Evolutionary conservation across 2,113 vertebrate genomes (phyloP), one percentile per base, ranked within the genome.

Genomic region (Lynx canadensis): DNA sequence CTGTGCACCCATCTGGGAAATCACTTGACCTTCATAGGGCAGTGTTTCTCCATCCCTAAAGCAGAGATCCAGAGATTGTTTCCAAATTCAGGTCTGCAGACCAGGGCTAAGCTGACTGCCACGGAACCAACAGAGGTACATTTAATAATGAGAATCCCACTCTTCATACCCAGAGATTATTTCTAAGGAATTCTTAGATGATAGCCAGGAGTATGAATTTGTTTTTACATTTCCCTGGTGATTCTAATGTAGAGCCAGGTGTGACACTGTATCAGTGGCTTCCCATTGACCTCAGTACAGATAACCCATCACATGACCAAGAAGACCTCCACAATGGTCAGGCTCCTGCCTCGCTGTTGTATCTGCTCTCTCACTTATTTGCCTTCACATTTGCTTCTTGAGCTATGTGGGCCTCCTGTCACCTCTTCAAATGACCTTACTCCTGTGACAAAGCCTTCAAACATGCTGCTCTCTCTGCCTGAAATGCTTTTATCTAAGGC

Each of bases 241-340:
- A 69, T 76, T 69, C 69, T 45, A 63, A 48, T 13, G 33, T 29
- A 52, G 1, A 55, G 3, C 25, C 15, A 50, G 25, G 31, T 38
- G 33, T 25, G 50, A 74, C 11, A 29, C 4, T 3, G 7, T 29
- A 0, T 63, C 2, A 18, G n/a, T 57, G 7, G 19, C 13, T 63
- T 73, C 41, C 36, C 65, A 7, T 55, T 16, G 38, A 31, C 21
- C 12, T 79, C 9, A 8, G 63, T 8, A 21, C 12, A 57, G 4
- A 76, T 0, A 41, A 19, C 31, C 33, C 38, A 29, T 68, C 25
- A 5, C 2, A 4, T 15, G 5, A 57, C 31, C 71, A 45, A 0
- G 1, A 29, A 57, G 33, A 48, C 25, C n/a, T 15, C 4, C 15
- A 1, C 14, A 41, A 8, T 33, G 38, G 50, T 79, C 60, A 36